Evolutionary conservation across 2,113 vertebrate genomes (phyloP), one percentile per base, ranked within the genome.

Genomic region (Ceyx margarethae): DNA sequence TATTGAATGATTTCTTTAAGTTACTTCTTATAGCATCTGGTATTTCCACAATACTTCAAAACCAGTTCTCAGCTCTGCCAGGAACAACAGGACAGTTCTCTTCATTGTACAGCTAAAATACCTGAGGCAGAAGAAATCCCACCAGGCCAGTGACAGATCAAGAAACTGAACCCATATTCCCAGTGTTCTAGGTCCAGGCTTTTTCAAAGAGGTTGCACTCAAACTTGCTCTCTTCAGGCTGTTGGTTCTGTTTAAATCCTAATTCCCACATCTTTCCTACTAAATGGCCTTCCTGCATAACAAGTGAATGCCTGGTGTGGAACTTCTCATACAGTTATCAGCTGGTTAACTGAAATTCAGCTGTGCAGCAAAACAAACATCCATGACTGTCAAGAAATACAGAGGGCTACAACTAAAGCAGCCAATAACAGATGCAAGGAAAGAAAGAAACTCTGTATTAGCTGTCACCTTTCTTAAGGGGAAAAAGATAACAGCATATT

Each of bases 131-230:
- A 58, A 75, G 72, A 40, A 82, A 94, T 67, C 67, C 54, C 90
- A 90, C 10, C 72, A 69, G 84, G 48, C 33, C 53, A 73, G 25
- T 4, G 31, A 3, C 42, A 86, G 57, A 33, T 14, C 46, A 69
- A 60, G 67, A 66, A 48, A 50, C 35, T 0, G 2, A 76, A 69
- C 16, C 67, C 81, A 12, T 2, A 9, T 46, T 66, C 58, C 77
- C 13, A 23, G 3, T 6, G 37, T 4, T 29, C 56, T 60, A 9
- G 3, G 4, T 21, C 40, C 25, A 0, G 2, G n/a, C 20, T 23
- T 73, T 19, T 78, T 40, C 65, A 48, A 8, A 43, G 50, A 62
- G 37, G 18, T 40, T 25, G 18, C 45, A 11, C 37, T 58, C 74
- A 25, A 11, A n/a, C 33, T 20, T 26, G 8, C 28, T 56, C 5